Base-by-base conservation (phyloP, 2,797 vertebrate genomes). In the Peromyscus eremicus region DNA sequence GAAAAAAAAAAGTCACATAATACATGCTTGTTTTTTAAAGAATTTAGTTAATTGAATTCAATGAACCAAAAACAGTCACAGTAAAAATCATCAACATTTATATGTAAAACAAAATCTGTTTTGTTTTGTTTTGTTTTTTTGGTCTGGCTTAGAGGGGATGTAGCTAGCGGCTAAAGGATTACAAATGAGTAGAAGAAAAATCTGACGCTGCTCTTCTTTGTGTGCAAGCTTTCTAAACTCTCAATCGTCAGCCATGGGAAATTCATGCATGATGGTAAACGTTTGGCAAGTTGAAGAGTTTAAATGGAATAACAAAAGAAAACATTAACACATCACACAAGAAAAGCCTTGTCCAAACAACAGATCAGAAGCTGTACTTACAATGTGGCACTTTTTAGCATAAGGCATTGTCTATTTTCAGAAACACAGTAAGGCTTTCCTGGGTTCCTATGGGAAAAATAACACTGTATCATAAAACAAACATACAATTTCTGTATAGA, bases 41-140 rank as follows among this genome's bases (percentile, higher is more conserved):
- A 96, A 52, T 82, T 93, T 73, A 92, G 90, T 95, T 98, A 97
- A 89, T 92, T 97, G 87, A 96, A 97, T 90, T 96, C 62, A 95
- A 40, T 91, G 85, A 95, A 94, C 97, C 92, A 94, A 94, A 97
- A 97, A 91, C 62, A 91, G 79, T 95, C 92, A 70, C 91, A 92
- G 70, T 92, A 95, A 97, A 97, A 97, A 93, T 76, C 91, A 92
- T 91, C 95, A 89, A 68, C 70, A 64, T 97, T 97, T 94, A 81
- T 34, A 86, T 98, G 95, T 96, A 97, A 97, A 97, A 97, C 82
- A 64, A 94, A 94, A 79, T 93, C 68, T 55, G 37, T 17, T 81
- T 55, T 32, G 16, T 79, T 32, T 8, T 8, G 32, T 79, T 11
- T n/a, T n/a, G 23, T 71, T 13, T 27, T 23, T 62, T 97, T 76